Base-by-base conservation (phyloP, 2,797 vertebrate species). In the Falco biarmicus region DNA sequence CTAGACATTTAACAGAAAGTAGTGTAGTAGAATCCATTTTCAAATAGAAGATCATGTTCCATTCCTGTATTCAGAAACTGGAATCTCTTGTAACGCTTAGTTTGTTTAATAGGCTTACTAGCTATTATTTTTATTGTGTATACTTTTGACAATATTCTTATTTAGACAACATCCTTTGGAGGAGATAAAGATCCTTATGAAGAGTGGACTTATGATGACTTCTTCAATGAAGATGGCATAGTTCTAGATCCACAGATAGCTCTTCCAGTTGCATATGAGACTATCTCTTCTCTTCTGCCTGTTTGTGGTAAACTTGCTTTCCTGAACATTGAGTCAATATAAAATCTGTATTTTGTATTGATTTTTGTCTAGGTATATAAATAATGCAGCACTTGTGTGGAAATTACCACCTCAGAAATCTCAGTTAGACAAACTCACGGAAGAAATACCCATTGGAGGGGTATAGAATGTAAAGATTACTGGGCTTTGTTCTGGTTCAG, bases 211-310 rank as follows among this genome's bases (percentile, higher is more conserved):
- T 99, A 98, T 45, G 97, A 99, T 87, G 98, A 99, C 73, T 97
- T 99, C 92, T 99, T 99, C 93, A 99, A 97, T 29, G 99, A 99
- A 94, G 99, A 99, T 48, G 99, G 99, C 50, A 99, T 99, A 41
- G 98, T 99, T 71, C 98, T 99, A 56, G 99, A 99, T 95, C 97
- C 98, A 4, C 97, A 98, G 41, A 97, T 97, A 19, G 98, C 99
- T 71, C 98, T 99, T 8, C 99, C 99, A 11, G 98, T 99, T 41
- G 98, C 99, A 51, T 99, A 99, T 97, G 98, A 99, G 94, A 98
- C 99, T 56, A 98, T 98, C 96, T 98, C 98, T 87, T 98, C 98
- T 60, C 73, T 99, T 89, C 93, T 99, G 85, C 99, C 99, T 73
- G n/a, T 97, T 60, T 93, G 96, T 92, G 99, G 99, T 99, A 97